A percentile compares a stretch with the other conserved stretches of the same genome.
phyloP scores from a whole-genome alignment of 2,888 invertebrate genomes.

The Patella depressa region DNA sequence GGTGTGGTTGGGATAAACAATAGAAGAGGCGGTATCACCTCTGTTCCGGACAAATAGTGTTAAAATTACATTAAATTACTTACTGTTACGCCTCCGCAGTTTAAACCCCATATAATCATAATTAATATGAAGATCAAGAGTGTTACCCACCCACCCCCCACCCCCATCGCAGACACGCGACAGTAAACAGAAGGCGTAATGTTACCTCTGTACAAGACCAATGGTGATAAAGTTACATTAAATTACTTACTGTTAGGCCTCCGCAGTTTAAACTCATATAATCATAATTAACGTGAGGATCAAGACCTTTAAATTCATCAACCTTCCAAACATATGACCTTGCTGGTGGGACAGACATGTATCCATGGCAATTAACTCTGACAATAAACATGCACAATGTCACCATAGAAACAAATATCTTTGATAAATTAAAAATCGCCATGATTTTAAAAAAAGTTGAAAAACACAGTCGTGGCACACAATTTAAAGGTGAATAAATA shows the following conservation, averaged over 20 bases:
- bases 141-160: neutral
- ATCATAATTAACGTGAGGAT: neutral
- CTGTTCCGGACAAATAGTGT: too few species aligned
- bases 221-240: neutral
- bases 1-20: too few species aligned
- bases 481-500: too few species aligned
- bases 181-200: too few species aligned
- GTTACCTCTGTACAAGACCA: too few species aligned
- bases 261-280: slow-evolving; percentile 2
- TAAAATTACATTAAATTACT: neutral
- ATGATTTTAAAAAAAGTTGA: too few species aligned
- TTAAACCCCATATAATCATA: slow-evolving; percentile 8
- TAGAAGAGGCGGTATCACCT: too few species aligned
- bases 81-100: neutral
- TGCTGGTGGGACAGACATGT: neutral
- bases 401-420: too few species aligned
- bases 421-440: too few species aligned
- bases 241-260: neutral
- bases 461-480: too few species aligned
- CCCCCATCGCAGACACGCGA: too few species aligned
- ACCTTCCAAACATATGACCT: neutral
- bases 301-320: neutral
- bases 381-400: too few species aligned
- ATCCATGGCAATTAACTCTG: neutral
- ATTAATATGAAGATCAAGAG: neutral